A percentile compares a stretch with the other conserved stretches of the same genome.
Conservation (phyloP, 1,140 invertebrate genomes). For the Tigriopus japonicus region DNA sequence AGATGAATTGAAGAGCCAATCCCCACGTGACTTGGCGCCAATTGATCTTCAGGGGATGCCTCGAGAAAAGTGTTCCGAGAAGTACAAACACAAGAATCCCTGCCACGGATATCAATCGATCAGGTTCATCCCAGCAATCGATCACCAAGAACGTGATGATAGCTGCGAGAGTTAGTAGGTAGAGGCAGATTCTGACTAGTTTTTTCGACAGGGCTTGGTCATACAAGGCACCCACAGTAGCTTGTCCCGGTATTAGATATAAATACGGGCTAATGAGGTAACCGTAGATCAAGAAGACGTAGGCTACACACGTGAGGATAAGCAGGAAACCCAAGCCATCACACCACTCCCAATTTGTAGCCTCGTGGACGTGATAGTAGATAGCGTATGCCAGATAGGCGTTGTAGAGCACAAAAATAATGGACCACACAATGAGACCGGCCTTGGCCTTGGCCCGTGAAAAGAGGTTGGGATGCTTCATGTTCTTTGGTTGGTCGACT, state of each 20-base stretch:
- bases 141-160: neutral
- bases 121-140: neutral
- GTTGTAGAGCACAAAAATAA: neutral
- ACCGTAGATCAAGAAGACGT: neutral
- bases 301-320: neutral
- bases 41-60: neutral
- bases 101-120: neutral
- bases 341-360: neutral
- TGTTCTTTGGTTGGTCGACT: too few species aligned
- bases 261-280: too few species aligned
- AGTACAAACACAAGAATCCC: neutral
- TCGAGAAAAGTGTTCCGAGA: neutral
- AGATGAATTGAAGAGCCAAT: neutral
- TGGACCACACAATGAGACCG: too few species aligned
- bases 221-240: neutral
- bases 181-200: neutral
- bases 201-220: neutral
- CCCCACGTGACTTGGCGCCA: neutral
- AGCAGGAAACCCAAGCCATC: neutral
- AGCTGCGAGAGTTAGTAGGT: neutral
- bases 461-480: too few species aligned
- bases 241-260: neutral
- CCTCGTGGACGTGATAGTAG: neutral
- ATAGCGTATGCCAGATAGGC: neutral
- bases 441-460: too few species aligned